A percentile compares a stretch with the other conserved stretches of the same genome.
These are phyloP conservation scores for Hydrozoanthus tunicans DNA, from an alignment of 64 coral and sea anemone species.

Conservation along the genomic window DNA sequence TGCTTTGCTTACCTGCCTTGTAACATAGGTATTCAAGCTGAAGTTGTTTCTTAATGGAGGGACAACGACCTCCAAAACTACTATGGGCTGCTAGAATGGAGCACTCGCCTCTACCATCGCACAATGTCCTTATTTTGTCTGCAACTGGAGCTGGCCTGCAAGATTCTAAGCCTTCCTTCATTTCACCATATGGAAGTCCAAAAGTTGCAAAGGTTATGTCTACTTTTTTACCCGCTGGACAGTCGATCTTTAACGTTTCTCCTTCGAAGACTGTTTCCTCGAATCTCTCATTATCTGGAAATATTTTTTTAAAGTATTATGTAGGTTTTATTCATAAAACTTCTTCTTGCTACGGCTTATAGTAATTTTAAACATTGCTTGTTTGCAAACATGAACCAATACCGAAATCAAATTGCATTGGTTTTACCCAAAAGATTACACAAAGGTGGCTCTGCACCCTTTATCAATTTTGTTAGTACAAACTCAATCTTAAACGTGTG, in stretches of 20 bases:
- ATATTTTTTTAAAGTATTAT: neutral
- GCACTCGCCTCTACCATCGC: neutral
- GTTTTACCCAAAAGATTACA: no score
- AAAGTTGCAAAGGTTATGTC: neutral
- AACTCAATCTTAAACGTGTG: no score
- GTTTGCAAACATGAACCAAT: no score
- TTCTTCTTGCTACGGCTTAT: no score
- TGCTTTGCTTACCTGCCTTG: neutral
- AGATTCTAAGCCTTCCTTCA: neutral
- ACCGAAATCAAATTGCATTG: no score
- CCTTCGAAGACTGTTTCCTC: neutral
- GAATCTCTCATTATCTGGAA: constrained; percentile 17
- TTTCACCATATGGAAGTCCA: neutral
- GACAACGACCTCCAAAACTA: neutral
- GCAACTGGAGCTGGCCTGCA: neutral
- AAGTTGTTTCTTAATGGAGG: neutral
- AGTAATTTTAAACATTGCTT: no score
- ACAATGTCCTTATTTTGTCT: neutral
- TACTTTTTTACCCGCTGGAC: neutral
- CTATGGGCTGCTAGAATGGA: neutral
- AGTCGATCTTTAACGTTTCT: constrained; percentile 2
- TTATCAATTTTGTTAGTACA: no score
- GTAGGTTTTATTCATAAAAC: no score
- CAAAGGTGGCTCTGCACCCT: no score
- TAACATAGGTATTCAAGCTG: constrained; percentile 17